Conservation (phyloP, 2,888 invertebrate species). For the Heliconius erato region DNA sequence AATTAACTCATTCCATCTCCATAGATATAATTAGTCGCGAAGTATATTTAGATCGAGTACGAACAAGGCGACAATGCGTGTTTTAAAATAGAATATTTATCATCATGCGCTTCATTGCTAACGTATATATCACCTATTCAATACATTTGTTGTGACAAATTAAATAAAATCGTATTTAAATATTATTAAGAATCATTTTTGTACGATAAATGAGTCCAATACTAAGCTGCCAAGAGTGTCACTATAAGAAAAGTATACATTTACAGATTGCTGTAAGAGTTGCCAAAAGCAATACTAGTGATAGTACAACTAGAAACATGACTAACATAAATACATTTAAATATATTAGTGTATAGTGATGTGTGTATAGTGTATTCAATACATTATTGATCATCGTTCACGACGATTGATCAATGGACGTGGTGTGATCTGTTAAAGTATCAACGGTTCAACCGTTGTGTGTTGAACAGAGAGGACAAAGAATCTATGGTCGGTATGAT, state of each 20-base stretch:
- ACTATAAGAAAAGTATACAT: slow-evolving; percentile 24
- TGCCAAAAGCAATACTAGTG: slow-evolving; percentile 39
- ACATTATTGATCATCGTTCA: slow-evolving; percentile 2
- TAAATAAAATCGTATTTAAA: background rate
- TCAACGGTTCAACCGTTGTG: slow-evolving; percentile 32
- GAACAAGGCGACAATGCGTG: slow-evolving; percentile 44
- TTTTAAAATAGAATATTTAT: slow-evolving; percentile 39
- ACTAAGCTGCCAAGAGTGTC: slow-evolving; percentile 45
- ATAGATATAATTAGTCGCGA: slow-evolving; percentile 10
- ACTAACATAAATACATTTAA: slow-evolving; percentile 14
- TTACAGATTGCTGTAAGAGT: slow-evolving; percentile 36
- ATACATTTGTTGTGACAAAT: background rate
- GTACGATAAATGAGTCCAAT: background rate
- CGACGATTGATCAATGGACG: slow-evolving; percentile 12
- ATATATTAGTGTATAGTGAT: slow-evolving; percentile 35
- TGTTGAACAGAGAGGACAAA: slow-evolving; percentile 15
- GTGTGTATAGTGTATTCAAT: slow-evolving; percentile 29
- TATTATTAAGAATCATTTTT: background rate
- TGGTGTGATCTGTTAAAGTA: background rate
- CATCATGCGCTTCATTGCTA: slow-evolving; percentile 17
- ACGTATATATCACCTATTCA: background rate
- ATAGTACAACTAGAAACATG: slow-evolving; percentile 27
- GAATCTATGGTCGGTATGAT: slow-evolving; percentile 73
- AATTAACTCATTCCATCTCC: background rate
- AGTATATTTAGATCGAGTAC: slow-evolving; percentile 41